phyloP scores from a whole-genome alignment of 2,797 vertebrate genomes.

The Aselliscus stoliczkanus region DNA sequence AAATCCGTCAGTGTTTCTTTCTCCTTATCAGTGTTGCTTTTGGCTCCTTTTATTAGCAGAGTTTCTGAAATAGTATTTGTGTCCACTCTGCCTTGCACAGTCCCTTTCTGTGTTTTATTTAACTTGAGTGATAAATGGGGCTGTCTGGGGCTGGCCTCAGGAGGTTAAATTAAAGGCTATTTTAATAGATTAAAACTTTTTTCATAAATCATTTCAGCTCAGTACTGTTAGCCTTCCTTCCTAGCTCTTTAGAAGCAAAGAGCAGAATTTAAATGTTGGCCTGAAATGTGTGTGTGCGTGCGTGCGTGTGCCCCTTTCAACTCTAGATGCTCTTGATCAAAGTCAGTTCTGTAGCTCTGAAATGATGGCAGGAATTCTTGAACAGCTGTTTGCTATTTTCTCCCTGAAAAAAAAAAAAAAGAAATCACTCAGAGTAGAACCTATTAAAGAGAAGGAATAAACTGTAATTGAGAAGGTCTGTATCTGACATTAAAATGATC shows the following conservation, averaged over 20 bases:
- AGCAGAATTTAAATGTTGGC: not conserved
- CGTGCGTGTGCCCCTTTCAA: not conserved
- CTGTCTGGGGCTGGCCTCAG: conserved; percentile 36
- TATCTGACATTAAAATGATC: not conserved
- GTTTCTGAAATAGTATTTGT: conserved; percentile 40
- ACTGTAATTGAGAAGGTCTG: not conserved
- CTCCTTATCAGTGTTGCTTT: conserved; percentile 52
- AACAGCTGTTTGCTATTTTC: conserved; percentile 63
- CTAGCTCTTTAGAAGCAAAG: not conserved
- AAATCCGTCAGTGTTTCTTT: not conserved
- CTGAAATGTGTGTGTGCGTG: not conserved
- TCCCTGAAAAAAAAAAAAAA: conserved; percentile 14
- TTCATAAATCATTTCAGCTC: conserved; percentile 43
- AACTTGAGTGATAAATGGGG: conserved; percentile 60
- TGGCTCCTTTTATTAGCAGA: conserved; percentile 33
- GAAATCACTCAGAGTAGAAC: not conserved
- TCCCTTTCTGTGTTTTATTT: conserved; percentile 51
- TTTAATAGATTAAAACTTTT: conserved; percentile 32
- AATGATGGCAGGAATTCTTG: not conserved
- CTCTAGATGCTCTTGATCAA: conserved; percentile 20
- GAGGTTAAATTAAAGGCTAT: conserved; percentile 50
- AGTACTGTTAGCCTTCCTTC: not conserved
- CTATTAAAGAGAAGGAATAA: conserved; percentile 46
- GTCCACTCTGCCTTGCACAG: not conserved
- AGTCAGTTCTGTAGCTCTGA: not conserved